Conservation (phyloP, 2,888 invertebrate species). For the Metopia argyrocephala region DNA sequence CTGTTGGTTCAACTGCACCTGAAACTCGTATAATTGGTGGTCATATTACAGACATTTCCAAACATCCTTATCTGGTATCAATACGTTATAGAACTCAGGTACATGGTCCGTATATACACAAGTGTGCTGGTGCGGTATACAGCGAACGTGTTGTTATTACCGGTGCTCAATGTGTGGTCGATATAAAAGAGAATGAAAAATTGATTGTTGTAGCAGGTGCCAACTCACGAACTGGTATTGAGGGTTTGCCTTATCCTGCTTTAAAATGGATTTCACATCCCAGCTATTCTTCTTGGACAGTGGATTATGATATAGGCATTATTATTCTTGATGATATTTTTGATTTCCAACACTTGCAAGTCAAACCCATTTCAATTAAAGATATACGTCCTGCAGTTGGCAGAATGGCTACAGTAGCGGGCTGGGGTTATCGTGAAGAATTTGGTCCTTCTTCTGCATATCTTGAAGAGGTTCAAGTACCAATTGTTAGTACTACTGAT, state of each 20-base stretch:
- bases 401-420: constrained; percentile 68
- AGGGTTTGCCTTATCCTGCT: constrained; percentile 70
- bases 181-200: constrained; percentile 60
- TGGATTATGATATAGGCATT: constrained; percentile 79
- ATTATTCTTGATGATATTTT: constrained; percentile 80
- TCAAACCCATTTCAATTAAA: constrained; percentile 75
- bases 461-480: constrained; percentile 78
- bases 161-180: constrained; percentile 73
- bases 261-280: constrained; percentile 70
- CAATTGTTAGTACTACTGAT: constrained; percentile 68
- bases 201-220: constrained; percentile 71
- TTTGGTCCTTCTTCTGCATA: constrained; percentile 67
- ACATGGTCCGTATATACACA: constrained; percentile 68
- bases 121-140: constrained; percentile 74
- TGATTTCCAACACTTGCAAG: constrained; percentile 73
- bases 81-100: constrained; percentile 69
- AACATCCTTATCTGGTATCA: constrained; percentile 72
- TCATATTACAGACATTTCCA: constrained; percentile 66
- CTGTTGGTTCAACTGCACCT: constrained; percentile 16
- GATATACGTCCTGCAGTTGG: constrained; percentile 68
- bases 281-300: constrained; percentile 69
- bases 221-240: constrained; percentile 70
- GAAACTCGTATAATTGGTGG: constrained; percentile 71
- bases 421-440: constrained; percentile 75
- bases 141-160: constrained; percentile 70